Base-by-base conservation (phyloP, 2,113 vertebrate species). In the Colinus virginianus region DNA sequence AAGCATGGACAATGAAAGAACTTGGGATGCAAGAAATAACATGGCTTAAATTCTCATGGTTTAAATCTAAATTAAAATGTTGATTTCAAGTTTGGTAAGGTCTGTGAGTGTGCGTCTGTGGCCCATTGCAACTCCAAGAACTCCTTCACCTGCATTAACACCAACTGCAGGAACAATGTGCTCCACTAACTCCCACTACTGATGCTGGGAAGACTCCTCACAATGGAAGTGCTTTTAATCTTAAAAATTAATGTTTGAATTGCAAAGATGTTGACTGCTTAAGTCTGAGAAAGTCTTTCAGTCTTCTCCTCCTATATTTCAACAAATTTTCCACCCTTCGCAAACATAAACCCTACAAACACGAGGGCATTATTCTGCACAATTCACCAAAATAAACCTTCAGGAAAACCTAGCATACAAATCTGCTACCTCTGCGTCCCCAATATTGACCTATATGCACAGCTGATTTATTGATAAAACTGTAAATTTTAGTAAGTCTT, bases 381-480 rank as follows among this genome's bases (percentile, higher is more conserved):
- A 11, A 88, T 18, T 51, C 78, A 74, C 30, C 71, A 38, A 79
- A 4, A 68, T 5, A 25, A 79, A 40, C 12, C 38, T 21, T 42
- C 32, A 13, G 2, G 22, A 62, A 38, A 92, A 32, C 6, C 40
- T 8, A n/a, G 28, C 22, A 63, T 2, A 23, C 6, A 62, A 64
- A 64, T 42, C 12, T 22, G 10, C 30, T 38, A 36, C 34, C 4
- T 19, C 5, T 4, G 17, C 18, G 13, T 6, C 38, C 59, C 67
- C 59, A 42, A 6, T n/a, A 56, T 20, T 42, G 61, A 56, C 13
- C 45, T 6, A 48, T 15, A 74, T 45, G 28, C 2, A 2, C 8
- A 78, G 36, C 2, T 1, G 1, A 64, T 63, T 75, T 63, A 53
- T 0, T 15, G 15, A 36, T 2, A 21, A 19, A 51, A 34, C 14